Evolutionary conservation across 2,113 vertebrate species (phyloP), one percentile per base, ranked within the genome.

Genomic region (Pardalotus punctatus): DNA sequence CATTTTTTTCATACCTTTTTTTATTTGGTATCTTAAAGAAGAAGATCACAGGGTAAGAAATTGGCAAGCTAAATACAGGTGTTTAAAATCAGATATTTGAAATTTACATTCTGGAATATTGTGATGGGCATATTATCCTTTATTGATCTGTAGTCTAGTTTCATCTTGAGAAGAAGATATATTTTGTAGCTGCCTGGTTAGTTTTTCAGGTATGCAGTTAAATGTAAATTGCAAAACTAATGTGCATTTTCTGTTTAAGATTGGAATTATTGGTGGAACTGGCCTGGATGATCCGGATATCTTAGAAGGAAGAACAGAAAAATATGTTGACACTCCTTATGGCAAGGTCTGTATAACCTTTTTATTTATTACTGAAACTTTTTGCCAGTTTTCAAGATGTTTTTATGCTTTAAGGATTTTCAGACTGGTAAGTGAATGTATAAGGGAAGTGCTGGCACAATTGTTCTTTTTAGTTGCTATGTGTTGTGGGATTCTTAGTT

Each of bases 181-280:
- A 5, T 51, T 72, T 80, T 74, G 23, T 90, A 25, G 24, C 17
- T 84, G 21, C 27, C 21, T 51, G 9, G 24, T 77, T 83, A 70
- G 17, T 74, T 92, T 91, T 74, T 53, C 33, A 77, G 22, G 8
- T 15, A 43, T n/a, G 7, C 43, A 53, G 28, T 74, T 90, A 79
- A 65, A 48, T 71, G 28, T 89, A 29, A 54, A 67, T 69, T 56
- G 80, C n/a, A 73, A 47, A 12, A 82, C 31, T 96, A 53, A 97
- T 42, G 12, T 1, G 1, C 91, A 18, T 14, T 97, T 87, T 91
- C 67, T 87, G 10, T 92, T 38, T 61, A 81, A 99, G 99, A 99
- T 99, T 84, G 99, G 99, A 94, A 99, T 99, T 94, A 99, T 99
- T 53, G 99, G 99, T 92, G 99, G 99, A 81, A 99, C 99, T 50